phyloP scores from a whole-genome alignment of 2,113 vertebrate species.

The Xiphorhynchus elegans region DNA sequence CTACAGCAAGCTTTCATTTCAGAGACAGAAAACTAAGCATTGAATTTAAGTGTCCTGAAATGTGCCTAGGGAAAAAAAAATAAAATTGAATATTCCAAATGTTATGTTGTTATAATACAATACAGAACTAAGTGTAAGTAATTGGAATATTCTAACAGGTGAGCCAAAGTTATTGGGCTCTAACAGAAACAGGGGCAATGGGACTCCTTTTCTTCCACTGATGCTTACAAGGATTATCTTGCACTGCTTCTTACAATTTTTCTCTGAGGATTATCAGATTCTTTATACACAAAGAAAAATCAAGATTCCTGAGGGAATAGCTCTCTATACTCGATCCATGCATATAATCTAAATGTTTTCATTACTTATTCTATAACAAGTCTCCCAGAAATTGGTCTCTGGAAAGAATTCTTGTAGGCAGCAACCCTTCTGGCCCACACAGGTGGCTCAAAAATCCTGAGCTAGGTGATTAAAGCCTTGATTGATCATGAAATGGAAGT shows the following conservation, averaged over 20 bases:
- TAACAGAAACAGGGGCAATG: neutral
- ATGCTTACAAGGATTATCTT: neutral
- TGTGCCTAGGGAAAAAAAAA: neutral
- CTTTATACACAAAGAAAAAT: neutral
- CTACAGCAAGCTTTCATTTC: neutral
- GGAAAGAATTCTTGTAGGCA: neutral
- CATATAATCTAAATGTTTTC: neutral
- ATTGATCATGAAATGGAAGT: neutral
- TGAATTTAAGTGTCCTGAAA: neutral
- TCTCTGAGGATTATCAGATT: neutral
- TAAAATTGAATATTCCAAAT: neutral
- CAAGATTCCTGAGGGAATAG: neutral
- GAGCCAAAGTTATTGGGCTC: neutral
- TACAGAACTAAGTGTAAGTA: neutral
- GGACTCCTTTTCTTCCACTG: neutral
- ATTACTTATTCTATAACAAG: neutral
- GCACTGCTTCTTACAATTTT: neutral
- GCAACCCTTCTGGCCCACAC: fast-evolving
- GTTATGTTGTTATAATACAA: neutral
- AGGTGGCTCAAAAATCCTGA: neutral
- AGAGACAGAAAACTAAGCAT: neutral
- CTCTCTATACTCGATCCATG: neutral
- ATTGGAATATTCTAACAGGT: neutral
- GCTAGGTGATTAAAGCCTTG: neutral
- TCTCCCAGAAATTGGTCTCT: neutral